Conservation (phyloP, 2,113 vertebrate genomes). For the Poeciliopsis occidentalis region DNA sequence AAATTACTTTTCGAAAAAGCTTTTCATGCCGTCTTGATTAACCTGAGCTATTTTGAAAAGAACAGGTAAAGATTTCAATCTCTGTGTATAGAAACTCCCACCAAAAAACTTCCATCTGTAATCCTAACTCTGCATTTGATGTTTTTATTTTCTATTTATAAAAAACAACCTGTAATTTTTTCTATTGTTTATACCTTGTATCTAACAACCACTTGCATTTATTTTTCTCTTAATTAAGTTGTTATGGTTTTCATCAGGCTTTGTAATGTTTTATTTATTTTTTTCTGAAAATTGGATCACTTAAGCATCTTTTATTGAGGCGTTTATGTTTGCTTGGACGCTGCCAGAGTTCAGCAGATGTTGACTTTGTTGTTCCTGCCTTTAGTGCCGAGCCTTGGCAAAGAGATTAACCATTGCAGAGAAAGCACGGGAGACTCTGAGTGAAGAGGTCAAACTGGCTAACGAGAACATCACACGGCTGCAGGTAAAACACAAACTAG, state of each 20-base stretch:
- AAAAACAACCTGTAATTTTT: neutral
- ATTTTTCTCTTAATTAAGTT: conserved; percentile 18
- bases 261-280: conserved; percentile 1
- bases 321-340: conserved; percentile 2
- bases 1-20: no score
- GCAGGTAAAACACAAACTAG: conserved; percentile 81
- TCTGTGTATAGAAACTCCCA: no score
- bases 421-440: conserved; percentile 86
- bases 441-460: conserved; percentile 86
- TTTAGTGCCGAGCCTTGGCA: conserved; percentile 93
- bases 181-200: neutral
- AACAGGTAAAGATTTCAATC: no score
- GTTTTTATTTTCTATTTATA: no score
- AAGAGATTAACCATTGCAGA: conserved; percentile 92
- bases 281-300: conserved; percentile 6
- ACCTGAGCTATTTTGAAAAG: no score
- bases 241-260: conserved; percentile 24
- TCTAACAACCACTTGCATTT: conserved; percentile 30
- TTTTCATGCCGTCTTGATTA: no score
- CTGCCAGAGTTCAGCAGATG: neutral
- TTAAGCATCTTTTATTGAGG: neutral
- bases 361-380: conserved; percentile 20
- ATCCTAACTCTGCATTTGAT: neutral
- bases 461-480: conserved; percentile 90
- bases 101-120: no score